These are phyloP conservation scores for Cepaea nemoralis DNA, from an alignment of 1,140 invertebrate species.

Conservation along the genomic window DNA sequence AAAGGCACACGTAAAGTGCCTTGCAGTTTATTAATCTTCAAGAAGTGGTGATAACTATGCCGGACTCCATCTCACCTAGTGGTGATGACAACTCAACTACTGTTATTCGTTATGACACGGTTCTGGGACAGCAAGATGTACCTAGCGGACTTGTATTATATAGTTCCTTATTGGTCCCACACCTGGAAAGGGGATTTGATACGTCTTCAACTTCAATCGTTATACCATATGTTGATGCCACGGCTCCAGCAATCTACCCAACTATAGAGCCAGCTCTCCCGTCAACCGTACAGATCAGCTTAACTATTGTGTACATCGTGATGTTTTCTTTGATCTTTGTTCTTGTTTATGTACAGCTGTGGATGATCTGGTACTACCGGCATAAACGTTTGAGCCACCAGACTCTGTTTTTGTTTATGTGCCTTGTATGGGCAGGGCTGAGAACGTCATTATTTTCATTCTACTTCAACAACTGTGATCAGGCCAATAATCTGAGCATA, in stretches of 20 bases:
- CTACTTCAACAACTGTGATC: slow-evolving; percentile 67
- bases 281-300: slow-evolving; percentile 62
- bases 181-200: background rate
- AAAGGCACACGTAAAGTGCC: no score
- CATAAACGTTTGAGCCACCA: slow-evolving; percentile 72
- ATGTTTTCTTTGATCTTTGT: slow-evolving; percentile 68
- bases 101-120: background rate
- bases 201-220: background rate
- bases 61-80: background rate
- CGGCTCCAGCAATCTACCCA: background rate
- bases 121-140: background rate
- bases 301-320: slow-evolving; percentile 64
- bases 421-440: slow-evolving; percentile 69
- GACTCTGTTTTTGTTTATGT: slow-evolving; percentile 70
- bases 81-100: background rate
- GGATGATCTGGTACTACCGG: slow-evolving; percentile 72
- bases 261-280: slow-evolving; percentile 58
- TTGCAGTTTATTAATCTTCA: no score
- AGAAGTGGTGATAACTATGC: slow-evolving; percentile 5
- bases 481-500: slow-evolving; percentile 65
- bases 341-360: slow-evolving; percentile 69
- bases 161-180: background rate
- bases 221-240: background rate
- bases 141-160: background rate
- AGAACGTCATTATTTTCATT: slow-evolving; percentile 71